Percentiles rank a stretch among this genome's conserved stretches.
Evolutionary conservation across 2,797 vertebrate genomes (phyloP).

Genomic region (Meda fulgida): DNA sequence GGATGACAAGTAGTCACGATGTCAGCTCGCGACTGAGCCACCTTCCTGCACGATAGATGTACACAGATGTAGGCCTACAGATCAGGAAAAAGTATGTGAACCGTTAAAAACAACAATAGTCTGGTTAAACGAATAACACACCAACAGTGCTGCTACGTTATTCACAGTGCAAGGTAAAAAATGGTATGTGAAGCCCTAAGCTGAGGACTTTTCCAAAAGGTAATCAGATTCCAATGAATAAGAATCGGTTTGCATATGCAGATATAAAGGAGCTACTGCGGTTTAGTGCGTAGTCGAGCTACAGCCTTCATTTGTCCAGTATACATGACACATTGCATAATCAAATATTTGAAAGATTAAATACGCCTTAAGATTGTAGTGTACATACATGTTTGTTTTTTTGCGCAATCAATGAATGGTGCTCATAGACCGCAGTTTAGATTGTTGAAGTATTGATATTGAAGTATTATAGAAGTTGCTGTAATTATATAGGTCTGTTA

Average conservation of each 20-base stretch:
- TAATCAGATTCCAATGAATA: neutral
- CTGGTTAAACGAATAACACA: slow-evolving; percentile 5
- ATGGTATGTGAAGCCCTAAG: neutral
- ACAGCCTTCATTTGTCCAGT: neutral
- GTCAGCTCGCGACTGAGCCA: slow-evolving; percentile 43
- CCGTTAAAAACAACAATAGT: neutral
- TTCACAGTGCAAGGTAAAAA: neutral
- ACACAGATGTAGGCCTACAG: neutral
- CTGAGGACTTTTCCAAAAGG: neutral
- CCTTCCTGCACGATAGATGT: slow-evolving; percentile 39
- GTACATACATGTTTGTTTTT: too few species aligned
- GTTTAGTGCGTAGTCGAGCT: neutral
- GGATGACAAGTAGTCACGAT: slow-evolving; percentile 58
- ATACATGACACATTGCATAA: neutral
- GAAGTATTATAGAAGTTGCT: too few species aligned
- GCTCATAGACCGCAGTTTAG: neutral
- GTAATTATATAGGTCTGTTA: neutral
- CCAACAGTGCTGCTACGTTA: neutral
- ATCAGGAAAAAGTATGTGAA: neutral
- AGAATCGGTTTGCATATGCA: neutral
- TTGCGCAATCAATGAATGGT: neutral
- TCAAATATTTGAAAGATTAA: neutral
- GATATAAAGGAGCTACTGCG: neutral
- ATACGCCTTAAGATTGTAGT: neutral
- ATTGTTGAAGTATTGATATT: too few species aligned